Evolutionary conservation across 2,797 vertebrate species (phyloP).

Genomic region (Valencia hispanica): DNA sequence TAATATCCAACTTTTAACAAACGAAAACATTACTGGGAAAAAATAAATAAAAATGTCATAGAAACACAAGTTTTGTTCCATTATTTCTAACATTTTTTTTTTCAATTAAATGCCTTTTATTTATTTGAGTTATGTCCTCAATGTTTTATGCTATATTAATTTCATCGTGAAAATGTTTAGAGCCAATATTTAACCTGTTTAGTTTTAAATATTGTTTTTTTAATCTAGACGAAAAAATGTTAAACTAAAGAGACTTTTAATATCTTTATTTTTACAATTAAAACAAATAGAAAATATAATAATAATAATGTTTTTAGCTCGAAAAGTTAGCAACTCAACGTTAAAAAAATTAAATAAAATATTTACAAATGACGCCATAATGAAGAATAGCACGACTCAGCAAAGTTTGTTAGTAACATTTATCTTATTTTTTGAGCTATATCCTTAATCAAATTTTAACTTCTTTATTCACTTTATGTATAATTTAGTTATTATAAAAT

Average conservation of each 20-base stretch:
- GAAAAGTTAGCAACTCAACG: not conserved
- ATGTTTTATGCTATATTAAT: too few species aligned
- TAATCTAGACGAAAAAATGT: too few species aligned
- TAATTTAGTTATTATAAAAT: not conserved
- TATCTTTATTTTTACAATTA: not conserved
- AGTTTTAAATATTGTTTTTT: too few species aligned
- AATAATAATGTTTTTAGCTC: not conserved
- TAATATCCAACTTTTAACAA: not conserved
- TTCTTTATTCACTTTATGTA: not conserved
- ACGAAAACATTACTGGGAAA: not conserved
- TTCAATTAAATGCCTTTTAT: not conserved
- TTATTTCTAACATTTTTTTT: not conserved
- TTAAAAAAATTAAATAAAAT: not conserved
- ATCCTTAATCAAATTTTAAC: not conserved
- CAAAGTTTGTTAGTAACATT: not conserved
- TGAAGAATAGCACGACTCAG: not conserved
- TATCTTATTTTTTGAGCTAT: not conserved
- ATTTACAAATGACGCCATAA: not conserved
- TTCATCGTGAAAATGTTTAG: too few species aligned
- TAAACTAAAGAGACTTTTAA: too few species aligned
- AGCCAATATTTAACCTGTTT: too few species aligned
- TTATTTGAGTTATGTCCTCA: not conserved
- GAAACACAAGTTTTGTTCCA: not conserved
- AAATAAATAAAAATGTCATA: too few species aligned
- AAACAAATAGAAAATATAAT: not conserved